These are phyloP conservation scores for Protobothrops flavoviridis DNA, from an alignment of 2,113 vertebrate species.

Conservation along the genomic window DNA sequence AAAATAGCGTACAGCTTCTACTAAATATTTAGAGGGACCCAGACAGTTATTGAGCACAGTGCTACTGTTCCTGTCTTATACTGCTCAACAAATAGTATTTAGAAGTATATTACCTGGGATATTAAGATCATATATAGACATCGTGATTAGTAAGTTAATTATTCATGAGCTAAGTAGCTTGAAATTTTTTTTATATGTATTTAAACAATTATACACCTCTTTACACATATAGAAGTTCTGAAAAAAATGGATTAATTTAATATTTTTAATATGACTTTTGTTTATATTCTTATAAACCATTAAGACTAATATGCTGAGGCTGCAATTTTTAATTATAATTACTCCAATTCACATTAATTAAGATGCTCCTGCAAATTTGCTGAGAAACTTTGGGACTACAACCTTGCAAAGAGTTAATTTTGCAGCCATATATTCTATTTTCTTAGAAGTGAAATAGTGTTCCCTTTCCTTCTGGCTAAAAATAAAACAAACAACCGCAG, in stretches of 20 bases:
- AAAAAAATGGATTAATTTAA: not conserved
- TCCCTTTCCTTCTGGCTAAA: constrained; percentile 69
- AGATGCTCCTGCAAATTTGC: constrained; percentile 45
- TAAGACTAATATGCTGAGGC: constrained; percentile 3
- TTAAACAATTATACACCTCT: not conserved
- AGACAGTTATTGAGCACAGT: not conserved
- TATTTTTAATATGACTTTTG: not conserved
- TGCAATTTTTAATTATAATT: constrained; percentile 32
- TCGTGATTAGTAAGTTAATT: not conserved
- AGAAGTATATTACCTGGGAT: not conserved
- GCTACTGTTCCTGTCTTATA: not conserved
- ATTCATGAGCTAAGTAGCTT: not conserved
- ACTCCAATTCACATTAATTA: constrained; percentile 43
- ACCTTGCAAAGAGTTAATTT: constrained; percentile 59
- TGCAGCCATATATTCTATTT: constrained; percentile 56
- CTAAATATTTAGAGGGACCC: not conserved
- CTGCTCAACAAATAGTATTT: not conserved
- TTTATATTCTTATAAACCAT: constrained; percentile 10
- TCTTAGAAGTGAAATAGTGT: constrained; percentile 49
- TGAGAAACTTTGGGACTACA: not conserved
- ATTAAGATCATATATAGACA: not conserved
- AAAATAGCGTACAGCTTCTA: not conserved
- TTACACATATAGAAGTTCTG: not conserved
- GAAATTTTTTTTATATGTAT: not conserved
- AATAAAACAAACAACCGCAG: constrained; percentile 70